phyloP scores from a whole-genome alignment of 2,888 invertebrate species.

The Rhorus exstirpatorius region DNA sequence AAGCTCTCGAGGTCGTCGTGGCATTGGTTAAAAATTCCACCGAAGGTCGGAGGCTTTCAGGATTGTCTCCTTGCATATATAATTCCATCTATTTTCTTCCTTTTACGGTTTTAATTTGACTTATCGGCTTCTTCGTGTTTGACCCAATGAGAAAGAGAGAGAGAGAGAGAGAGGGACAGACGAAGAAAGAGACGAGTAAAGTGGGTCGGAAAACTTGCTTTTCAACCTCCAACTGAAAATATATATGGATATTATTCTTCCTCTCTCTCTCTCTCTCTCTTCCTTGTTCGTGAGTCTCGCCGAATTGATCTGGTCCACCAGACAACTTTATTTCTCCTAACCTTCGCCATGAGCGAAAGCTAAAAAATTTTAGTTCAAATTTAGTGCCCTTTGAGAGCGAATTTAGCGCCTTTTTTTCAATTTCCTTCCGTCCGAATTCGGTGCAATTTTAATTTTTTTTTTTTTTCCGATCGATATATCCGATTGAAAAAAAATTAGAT shows the following conservation, averaged over 20 bases:
- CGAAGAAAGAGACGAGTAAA: slow-evolving; percentile 14
- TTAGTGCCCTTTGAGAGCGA: background rate
- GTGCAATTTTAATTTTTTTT: too few relatives aligned
- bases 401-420: too few relatives aligned
- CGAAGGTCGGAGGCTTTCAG: slow-evolving; percentile 49
- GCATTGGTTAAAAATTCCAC: slow-evolving; percentile 48
- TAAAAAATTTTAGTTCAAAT: background rate
- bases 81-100: slow-evolving; percentile 16
- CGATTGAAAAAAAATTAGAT: too few relatives aligned
- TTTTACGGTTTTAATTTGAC: slow-evolving; percentile 33
- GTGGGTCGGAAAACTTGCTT: slow-evolving; percentile 50
- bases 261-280: background rate
- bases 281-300: background rate
- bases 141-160: slow-evolving; percentile 27
- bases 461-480: too few relatives aligned
- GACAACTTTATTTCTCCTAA: background rate
- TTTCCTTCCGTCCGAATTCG: too few relatives aligned
- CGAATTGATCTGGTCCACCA: slow-evolving; percentile 26
- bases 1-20: slow-evolving; percentile 41
- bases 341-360: background rate
- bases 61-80: slow-evolving; percentile 18
- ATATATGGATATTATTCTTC: slow-evolving; percentile 29
- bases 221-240: slow-evolving; percentile 14
- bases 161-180: too few relatives aligned
- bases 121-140: slow-evolving; percentile 30